Percentiles rank a stretch among this genome's conserved stretches.
phyloP scores from a whole-genome alignment of 2,888 invertebrate species.

The Pantelozetes paolii region DNA sequence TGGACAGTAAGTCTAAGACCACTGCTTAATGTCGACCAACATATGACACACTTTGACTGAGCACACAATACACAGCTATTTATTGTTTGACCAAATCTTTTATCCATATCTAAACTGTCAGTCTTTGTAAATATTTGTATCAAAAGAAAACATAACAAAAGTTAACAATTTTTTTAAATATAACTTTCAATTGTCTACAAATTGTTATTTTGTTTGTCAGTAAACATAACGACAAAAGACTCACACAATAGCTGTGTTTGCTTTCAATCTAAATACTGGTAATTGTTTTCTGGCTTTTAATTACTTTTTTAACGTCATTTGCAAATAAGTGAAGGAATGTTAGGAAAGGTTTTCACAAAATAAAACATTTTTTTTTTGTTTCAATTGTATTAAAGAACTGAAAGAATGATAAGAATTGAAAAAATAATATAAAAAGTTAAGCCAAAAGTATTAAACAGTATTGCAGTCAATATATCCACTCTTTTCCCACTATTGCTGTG shows the following conservation, averaged over 20 bases:
- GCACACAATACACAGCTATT: not conserved
- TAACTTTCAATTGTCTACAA: not conserved
- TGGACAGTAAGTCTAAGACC: not conserved
- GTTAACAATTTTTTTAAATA: not conserved
- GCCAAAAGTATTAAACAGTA: constrained; percentile 11
- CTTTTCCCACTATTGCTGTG: constrained; percentile 10
- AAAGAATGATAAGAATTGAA: not conserved
- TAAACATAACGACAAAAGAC: no score
- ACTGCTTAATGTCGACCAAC: constrained; percentile 7
- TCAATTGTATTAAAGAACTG: not conserved
- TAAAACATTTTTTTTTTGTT: not conserved
- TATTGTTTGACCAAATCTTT: not conserved
- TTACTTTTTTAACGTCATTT: no score
- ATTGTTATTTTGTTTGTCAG: no score
- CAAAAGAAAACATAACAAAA: not conserved
- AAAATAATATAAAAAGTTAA: not conserved
- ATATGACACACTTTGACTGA: not conserved
- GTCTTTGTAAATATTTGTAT: not conserved
- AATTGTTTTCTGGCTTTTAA: no score
- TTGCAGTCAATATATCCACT: constrained; percentile 8
- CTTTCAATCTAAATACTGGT: no score
- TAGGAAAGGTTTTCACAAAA: no score
- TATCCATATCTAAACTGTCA: not conserved
- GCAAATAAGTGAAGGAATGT: no score
- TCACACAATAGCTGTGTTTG: no score